phyloP scores from a whole-genome alignment of 2,797 vertebrate species.

The Anas bahamensis region DNA sequence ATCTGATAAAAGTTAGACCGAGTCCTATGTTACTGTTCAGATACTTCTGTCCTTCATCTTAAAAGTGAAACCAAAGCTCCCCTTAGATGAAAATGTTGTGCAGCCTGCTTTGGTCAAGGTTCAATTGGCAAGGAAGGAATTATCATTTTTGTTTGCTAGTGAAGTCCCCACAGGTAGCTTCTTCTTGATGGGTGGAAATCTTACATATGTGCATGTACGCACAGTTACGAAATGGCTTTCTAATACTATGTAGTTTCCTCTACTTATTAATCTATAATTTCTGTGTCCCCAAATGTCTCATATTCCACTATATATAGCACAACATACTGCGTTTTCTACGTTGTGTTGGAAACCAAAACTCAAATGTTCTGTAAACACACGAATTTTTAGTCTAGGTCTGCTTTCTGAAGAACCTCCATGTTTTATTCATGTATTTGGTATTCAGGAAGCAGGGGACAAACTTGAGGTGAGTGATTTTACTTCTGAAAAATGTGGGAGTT shows the following conservation, averaged over 20 bases:
- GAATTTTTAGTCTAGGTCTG: background rate
- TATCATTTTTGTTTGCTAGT: background rate
- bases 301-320: background rate
- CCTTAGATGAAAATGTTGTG: background rate
- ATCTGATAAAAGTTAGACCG: background rate
- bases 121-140: background rate
- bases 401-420: background rate
- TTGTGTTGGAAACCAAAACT: background rate
- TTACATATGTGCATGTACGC: rapidly evolving
- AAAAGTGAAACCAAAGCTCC: background rate
- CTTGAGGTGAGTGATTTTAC: background rate
- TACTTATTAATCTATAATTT: background rate
- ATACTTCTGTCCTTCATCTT: background rate
- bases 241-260: background rate
- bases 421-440: background rate
- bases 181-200: background rate
- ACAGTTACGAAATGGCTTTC: background rate
- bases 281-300: background rate
- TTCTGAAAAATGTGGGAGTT: background rate
- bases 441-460: background rate
- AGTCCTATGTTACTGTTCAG: background rate
- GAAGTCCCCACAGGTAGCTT: background rate
- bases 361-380: background rate
- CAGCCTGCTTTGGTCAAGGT: background rate
- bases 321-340: background rate